Evolutionary conservation across 2,113 vertebrate species (phyloP).

Genomic region (Phyllopteryx taeniolatus): DNA sequence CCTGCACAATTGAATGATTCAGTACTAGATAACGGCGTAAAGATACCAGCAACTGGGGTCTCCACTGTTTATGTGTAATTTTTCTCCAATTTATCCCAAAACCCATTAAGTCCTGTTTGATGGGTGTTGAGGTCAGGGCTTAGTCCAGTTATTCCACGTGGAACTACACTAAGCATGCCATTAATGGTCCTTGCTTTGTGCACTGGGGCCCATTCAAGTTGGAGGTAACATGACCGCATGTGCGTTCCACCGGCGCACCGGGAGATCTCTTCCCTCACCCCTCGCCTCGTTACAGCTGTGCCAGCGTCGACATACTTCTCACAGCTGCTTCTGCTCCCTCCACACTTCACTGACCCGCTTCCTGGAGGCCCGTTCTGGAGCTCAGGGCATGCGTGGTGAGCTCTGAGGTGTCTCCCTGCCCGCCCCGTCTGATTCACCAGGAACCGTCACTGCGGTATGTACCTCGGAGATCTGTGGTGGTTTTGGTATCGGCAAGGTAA

Average conservation of each 20-base stretch:
- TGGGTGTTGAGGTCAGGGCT: neutral
- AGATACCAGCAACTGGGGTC: too few relatives aligned
- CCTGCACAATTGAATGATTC: neutral
- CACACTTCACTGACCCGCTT: constrained; percentile 61
- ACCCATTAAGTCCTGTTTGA: neutral
- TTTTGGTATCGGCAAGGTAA: constrained; percentile 25
- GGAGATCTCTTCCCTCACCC: constrained; percentile 17
- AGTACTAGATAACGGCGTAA: neutral
- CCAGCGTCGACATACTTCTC: constrained; percentile 62
- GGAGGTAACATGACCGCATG: neutral
- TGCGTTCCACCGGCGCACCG: constrained; percentile 14
- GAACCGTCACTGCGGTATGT: constrained; percentile 34
- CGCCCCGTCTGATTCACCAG: constrained; percentile 43
- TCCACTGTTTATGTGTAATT: too few relatives aligned
- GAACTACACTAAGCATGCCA: neutral
- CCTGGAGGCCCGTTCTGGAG: constrained; percentile 61
- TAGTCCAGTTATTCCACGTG: neutral
- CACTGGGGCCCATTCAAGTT: neutral
- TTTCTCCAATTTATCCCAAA: too few relatives aligned
- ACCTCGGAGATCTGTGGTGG: constrained; percentile 31
- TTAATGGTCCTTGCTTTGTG: neutral
- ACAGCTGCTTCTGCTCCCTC: constrained; percentile 62
- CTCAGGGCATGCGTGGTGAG: constrained; percentile 63
- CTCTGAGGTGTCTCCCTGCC: constrained; percentile 47
- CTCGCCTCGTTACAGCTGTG: constrained; percentile 12